Percentiles rank a stretch among this genome's conserved stretches.
Conservation (phyloP, 2,797 vertebrate genomes). For the Scolopax rusticola region DNA sequence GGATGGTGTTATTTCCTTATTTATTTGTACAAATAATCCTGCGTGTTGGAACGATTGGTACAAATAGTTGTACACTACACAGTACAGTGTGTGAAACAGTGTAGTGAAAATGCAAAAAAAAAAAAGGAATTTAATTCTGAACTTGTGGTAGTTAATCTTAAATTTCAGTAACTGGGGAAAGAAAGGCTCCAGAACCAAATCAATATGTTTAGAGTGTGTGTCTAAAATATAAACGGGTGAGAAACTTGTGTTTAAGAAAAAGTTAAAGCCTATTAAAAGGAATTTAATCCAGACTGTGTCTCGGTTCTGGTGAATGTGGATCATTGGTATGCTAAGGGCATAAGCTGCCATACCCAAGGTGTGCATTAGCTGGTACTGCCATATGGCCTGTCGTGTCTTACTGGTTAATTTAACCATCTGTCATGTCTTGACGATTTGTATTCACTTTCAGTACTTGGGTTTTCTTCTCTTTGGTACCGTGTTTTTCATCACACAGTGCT, state of each 20-base stretch:
- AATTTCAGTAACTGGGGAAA: background rate
- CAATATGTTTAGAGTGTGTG: fast-evolving
- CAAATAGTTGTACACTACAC: too few relatives aligned
- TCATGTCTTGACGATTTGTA: slow-evolving; percentile 3
- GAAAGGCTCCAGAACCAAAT: background rate
- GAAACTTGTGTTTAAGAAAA: background rate
- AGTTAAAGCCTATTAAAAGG: background rate
- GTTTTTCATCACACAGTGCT: background rate
- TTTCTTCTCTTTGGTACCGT: background rate
- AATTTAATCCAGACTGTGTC: background rate
- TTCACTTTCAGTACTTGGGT: background rate
- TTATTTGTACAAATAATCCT: background rate
- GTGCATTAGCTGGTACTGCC: slow-evolving; percentile 41
- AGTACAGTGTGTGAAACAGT: too few relatives aligned
- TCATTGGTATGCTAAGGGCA: background rate
- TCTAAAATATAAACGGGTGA: background rate
- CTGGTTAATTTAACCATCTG: slow-evolving; percentile 67
- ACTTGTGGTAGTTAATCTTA: background rate
- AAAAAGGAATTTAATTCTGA: background rate
- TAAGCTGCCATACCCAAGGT: background rate
- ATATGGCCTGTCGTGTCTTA: slow-evolving; percentile 46
- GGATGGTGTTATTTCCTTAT: background rate
- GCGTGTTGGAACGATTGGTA: background rate
- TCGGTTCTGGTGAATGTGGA: background rate
- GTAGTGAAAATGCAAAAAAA: background rate